phyloP scores from a whole-genome alignment of 2,797 vertebrate species.

The Enteromius argenteus region DNA sequence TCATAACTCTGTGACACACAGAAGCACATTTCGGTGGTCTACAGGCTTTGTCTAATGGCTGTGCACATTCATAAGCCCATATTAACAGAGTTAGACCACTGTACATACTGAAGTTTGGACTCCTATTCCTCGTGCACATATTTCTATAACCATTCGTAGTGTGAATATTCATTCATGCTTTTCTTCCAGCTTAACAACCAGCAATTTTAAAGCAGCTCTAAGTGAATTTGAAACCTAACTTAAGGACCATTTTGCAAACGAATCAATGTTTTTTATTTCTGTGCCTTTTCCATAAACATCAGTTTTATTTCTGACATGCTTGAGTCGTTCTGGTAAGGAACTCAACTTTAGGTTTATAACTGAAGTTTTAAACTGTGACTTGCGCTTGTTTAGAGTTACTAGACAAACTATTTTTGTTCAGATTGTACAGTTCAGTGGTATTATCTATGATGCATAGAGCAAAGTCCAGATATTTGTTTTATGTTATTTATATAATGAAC shows the following conservation, averaged over 20 bases:
- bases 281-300: conserved; percentile 51
- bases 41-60: background rate
- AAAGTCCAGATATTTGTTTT: conserved; percentile 61
- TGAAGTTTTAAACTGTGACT: conserved; percentile 28
- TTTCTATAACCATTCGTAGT: background rate
- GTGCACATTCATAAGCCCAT: background rate
- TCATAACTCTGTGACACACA: background rate
- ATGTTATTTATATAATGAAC: conserved; percentile 73
- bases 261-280: conserved; percentile 6
- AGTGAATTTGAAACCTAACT: background rate
- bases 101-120: conserved; percentile 1
- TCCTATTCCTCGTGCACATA: background rate
- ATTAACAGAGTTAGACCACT: conserved; percentile 12
- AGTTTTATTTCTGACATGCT: background rate
- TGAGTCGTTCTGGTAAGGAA: background rate
- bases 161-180: background rate
- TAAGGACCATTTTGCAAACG: conserved; percentile 11
- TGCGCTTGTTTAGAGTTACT: conserved; percentile 19
- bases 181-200: background rate
- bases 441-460: conserved; percentile 54
- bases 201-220: conserved; percentile 1
- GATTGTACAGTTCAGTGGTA: conserved; percentile 27
- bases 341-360: background rate
- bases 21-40: background rate
- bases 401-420: conserved; percentile 14